These are phyloP conservation scores for Micropoecilia bifurca DNA, from an alignment of 2,797 vertebrate genomes.

Conservation along the genomic window DNA sequence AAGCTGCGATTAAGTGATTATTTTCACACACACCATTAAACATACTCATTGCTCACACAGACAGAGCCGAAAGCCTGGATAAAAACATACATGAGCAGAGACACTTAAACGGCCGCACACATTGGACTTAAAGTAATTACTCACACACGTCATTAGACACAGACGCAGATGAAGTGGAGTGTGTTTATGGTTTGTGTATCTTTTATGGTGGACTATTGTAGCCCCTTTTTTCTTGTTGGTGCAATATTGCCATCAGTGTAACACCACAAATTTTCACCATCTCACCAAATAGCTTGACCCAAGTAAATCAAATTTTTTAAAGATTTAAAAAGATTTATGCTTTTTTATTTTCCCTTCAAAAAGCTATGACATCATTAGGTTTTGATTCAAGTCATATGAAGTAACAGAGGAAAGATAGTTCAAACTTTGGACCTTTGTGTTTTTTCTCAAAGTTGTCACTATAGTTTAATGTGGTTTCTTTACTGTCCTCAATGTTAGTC, in stretches of 20 bases:
- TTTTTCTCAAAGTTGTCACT: neutral
- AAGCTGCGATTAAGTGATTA: conserved; percentile 77
- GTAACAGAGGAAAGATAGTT: neutral
- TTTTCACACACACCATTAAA: conserved; percentile 81
- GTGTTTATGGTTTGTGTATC: conserved; percentile 73
- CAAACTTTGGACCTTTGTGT: neutral
- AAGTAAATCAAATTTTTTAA: neutral
- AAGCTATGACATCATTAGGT: neutral
- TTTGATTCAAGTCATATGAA: neutral
- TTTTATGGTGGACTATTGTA: conserved; percentile 41
- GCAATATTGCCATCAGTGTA: conserved; percentile 41
- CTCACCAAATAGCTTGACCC: neutral
- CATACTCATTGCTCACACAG: conserved; percentile 72
- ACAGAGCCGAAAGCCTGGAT: conserved; percentile 71
- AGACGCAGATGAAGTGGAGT: conserved; percentile 73
- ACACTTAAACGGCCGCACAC: conserved; percentile 70
- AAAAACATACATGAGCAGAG: conserved; percentile 76
- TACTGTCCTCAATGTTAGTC: neutral
- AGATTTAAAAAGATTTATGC: neutral
- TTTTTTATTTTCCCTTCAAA: neutral
- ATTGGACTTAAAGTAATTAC: conserved; percentile 73
- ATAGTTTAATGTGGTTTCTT: neutral
- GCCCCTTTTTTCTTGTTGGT: conserved; percentile 34
- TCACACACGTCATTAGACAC: conserved; percentile 80
- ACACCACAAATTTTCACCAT: conserved; percentile 18